Evolutionary conservation across 1,140 invertebrate genomes (phyloP).

Genomic region (Gonioctena quinquepunctata): DNA sequence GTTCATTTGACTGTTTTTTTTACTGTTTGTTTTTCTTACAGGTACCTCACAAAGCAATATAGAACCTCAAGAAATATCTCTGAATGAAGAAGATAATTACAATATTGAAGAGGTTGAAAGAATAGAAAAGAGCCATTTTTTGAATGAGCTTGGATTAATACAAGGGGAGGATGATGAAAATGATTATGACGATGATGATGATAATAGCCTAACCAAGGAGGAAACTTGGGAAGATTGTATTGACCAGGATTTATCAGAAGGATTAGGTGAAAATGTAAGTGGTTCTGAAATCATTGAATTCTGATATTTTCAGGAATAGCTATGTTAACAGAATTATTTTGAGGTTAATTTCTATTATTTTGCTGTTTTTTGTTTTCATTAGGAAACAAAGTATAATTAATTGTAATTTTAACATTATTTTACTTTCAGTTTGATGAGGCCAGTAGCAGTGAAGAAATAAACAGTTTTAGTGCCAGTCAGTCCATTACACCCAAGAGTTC

Average conservation of each 20-base stretch:
- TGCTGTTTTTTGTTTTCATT: too few species aligned
- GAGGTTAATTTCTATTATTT: too few species aligned
- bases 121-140: constrained; percentile 43
- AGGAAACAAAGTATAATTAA: too few species aligned
- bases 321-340: too few species aligned
- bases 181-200: constrained; percentile 39
- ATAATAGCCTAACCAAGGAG: constrained; percentile 46
- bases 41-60: constrained; percentile 28
- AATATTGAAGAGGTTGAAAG: constrained; percentile 26
- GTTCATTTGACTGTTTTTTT: too few species aligned
- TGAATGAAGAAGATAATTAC: constrained; percentile 15
- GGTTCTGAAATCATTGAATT: too few species aligned
- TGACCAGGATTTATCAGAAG: constrained; percentile 41
- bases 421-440: constrained; percentile 27
- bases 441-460: constrained; percentile 27
- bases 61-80: constrained; percentile 26
- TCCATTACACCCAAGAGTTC: constrained; percentile 38
- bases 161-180: constrained; percentile 41
- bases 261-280: constrained; percentile 29
- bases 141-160: constrained; percentile 47
- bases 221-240: constrained; percentile 47
- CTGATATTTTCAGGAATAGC: too few species aligned
- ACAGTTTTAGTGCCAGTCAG: constrained; percentile 23
- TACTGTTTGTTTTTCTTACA: too few species aligned
- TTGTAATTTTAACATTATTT: too few species aligned